phyloP scores from a whole-genome alignment of 2,888 invertebrate genomes.

The Epistrophella euchroma region DNA sequence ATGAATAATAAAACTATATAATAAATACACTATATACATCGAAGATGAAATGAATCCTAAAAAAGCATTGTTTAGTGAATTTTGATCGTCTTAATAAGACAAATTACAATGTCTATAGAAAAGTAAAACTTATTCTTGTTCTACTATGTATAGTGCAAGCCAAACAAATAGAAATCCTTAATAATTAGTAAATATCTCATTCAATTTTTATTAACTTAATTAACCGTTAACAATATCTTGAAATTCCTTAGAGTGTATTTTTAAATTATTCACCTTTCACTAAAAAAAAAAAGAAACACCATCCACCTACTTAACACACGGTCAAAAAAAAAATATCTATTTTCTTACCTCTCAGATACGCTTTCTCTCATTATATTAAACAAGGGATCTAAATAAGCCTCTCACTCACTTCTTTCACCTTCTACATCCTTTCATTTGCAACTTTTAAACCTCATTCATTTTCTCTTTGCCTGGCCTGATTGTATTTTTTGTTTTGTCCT shows the following conservation, averaged over 20 bases:
- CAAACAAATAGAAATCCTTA: too few species aligned
- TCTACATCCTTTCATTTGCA: background rate
- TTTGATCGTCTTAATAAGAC: too few species aligned
- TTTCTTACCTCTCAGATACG: background rate
- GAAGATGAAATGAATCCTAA: too few species aligned
- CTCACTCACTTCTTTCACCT: background rate
- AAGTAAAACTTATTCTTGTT: too few species aligned
- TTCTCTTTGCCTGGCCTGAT: background rate
- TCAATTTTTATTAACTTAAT: too few species aligned
- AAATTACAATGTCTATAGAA: too few species aligned
- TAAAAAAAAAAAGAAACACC: background rate
- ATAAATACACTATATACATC: too few species aligned
- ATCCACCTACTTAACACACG: background rate
- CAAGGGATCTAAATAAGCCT: conserved; percentile 32
- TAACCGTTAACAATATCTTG: background rate
- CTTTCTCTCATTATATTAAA: conserved; percentile 12
- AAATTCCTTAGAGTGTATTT: background rate
- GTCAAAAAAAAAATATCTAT: background rate
- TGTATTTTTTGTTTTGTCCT: background rate
- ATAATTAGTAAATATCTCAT: too few species aligned
- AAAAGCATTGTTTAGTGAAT: too few species aligned
- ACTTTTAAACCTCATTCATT: conserved; percentile 5
- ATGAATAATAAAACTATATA: too few species aligned
- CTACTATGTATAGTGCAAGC: too few species aligned
- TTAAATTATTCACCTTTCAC: background rate